These are phyloP conservation scores for Rhogogaster chlorosoma DNA, from an alignment of 2,888 invertebrate genomes.

Conservation along the genomic window DNA sequence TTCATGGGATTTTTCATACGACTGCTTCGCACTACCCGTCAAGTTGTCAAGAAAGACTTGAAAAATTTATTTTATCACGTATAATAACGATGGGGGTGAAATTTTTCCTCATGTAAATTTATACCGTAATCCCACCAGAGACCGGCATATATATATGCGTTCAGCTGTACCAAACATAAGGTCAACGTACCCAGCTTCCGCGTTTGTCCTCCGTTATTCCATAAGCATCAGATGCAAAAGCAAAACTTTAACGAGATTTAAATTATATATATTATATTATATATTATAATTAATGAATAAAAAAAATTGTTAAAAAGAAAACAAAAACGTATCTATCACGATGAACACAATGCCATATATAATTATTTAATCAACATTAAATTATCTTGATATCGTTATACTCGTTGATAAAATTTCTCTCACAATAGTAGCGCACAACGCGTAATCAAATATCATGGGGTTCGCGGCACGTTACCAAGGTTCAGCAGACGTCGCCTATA, in stretches of 20 bases:
- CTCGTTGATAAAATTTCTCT: not conserved
- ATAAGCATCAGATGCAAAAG: not conserved
- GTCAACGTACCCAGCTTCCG: conserved; percentile 4
- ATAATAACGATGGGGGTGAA: not conserved
- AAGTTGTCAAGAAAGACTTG: not conserved
- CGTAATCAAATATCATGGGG: conserved; percentile 26
- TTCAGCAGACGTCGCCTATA: conserved; percentile 36
- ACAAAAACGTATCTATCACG: not conserved
- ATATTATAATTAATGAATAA: not conserved
- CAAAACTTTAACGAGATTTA: not conserved
- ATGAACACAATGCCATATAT: not conserved
- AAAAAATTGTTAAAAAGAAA: not conserved
- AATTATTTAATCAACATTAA: not conserved
- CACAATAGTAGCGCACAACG: conserved; percentile 5
- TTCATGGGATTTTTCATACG: conserved; percentile 4
- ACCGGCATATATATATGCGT: not conserved
- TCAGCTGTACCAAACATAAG: conserved; percentile 1
- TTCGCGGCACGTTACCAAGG: conserved; percentile 38
- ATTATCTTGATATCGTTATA: not conserved
- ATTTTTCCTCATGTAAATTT: not conserved
- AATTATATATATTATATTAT: no score
- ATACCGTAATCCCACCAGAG: conserved; percentile 1
- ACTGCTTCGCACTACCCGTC: conserved; percentile 12
- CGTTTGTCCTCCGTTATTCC: conserved; percentile 5
- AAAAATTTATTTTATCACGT: not conserved